Conservation (phyloP, 2,113 vertebrate genomes). For the Larimichthys crocea region DNA sequence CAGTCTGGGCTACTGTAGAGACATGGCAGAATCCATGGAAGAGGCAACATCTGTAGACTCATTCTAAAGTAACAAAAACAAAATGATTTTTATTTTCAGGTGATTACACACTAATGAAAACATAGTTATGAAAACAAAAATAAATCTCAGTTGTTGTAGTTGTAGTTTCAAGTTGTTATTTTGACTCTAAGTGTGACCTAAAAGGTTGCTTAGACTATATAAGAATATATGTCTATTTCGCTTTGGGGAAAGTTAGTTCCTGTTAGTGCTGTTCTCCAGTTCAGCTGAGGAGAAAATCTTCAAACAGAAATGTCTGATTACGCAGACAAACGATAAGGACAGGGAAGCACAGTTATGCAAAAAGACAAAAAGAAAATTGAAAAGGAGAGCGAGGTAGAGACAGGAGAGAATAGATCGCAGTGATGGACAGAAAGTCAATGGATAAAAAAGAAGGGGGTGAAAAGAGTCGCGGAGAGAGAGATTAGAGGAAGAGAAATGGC, state of each 20-base stretch:
- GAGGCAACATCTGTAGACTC: too few species aligned
- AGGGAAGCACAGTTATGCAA: background rate
- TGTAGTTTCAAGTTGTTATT: too few species aligned
- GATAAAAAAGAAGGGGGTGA: background rate
- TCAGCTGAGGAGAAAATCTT: background rate
- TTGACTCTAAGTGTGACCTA: background rate
- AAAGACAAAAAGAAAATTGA: constrained; percentile 23
- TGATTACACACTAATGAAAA: too few species aligned
- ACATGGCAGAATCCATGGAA: too few species aligned
- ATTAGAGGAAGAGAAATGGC: constrained; percentile 24
- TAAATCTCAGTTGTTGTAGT: too few species aligned
- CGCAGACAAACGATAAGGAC: background rate
- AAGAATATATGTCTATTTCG: background rate
- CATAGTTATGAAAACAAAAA: too few species aligned
- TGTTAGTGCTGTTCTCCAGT: background rate
- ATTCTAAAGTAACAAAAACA: too few species aligned
- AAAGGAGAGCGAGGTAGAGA: background rate
- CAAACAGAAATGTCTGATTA: background rate
- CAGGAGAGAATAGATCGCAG: background rate
- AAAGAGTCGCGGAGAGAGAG: background rate
- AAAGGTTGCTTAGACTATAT: background rate
- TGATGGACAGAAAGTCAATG: background rate
- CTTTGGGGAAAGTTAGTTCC: background rate
- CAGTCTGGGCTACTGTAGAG: too few species aligned
- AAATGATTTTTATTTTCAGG: too few species aligned